Evolutionary conservation across 1,140 invertebrate species (phyloP).

Genomic region (Delia radicum): DNA sequence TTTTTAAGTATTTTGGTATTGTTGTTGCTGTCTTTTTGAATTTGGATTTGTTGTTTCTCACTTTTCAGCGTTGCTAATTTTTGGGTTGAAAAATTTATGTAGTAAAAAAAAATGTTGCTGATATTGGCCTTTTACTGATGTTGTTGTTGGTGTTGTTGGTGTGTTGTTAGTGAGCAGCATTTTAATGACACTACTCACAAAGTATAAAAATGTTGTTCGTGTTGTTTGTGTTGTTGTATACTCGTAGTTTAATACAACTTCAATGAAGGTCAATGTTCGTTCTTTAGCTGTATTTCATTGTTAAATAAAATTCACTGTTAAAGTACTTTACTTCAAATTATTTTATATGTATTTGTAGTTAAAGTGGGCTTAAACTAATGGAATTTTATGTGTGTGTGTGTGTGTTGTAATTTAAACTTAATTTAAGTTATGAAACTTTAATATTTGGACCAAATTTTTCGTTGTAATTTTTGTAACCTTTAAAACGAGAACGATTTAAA

Average conservation of each 20-base stretch:
- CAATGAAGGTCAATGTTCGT: constrained; percentile 13
- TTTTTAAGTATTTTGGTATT: too few species aligned
- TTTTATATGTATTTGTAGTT: neutral
- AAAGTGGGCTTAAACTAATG: neutral
- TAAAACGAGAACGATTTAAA: too few species aligned
- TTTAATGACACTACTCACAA: neutral
- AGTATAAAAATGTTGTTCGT: neutral
- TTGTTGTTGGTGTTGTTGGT: neutral
- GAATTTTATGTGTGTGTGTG: too few species aligned
- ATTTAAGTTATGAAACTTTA: too few species aligned
- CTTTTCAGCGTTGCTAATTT: neutral
- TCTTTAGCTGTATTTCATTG: neutral
- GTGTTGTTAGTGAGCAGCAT: neutral
- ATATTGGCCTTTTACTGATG: neutral
- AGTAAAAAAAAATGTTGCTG: neutral
- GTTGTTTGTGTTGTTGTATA: neutral
- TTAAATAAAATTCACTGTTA: neutral
- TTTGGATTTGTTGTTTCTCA: neutral
- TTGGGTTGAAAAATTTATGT: neutral
- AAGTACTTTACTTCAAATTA: neutral
- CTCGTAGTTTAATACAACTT: neutral
- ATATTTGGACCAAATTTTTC: too few species aligned
- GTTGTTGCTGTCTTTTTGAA: neutral
- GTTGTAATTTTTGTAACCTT: too few species aligned
- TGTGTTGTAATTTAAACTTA: too few species aligned